These are phyloP conservation scores for Formica exsecta DNA, from an alignment of 1,140 invertebrate species.

Conservation along the genomic window DNA sequence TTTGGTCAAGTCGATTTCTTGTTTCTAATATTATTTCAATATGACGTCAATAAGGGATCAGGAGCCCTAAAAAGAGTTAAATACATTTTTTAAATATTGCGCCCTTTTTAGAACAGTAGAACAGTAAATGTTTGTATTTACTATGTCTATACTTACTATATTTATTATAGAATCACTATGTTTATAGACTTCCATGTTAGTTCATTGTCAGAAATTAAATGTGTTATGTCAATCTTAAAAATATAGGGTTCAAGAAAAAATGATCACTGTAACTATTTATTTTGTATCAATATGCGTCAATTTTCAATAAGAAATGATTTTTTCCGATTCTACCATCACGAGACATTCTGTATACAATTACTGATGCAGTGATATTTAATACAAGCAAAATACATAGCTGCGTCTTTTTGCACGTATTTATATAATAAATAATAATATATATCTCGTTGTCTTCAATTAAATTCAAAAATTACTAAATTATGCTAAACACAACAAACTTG, in stretches of 20 bases:
- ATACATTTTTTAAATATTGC: too few species aligned
- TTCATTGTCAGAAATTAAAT: not conserved
- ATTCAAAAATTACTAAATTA: not conserved
- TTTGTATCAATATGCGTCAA: not conserved
- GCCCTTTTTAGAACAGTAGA: too few species aligned
- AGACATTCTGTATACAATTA: not conserved
- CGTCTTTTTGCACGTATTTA: not conserved
- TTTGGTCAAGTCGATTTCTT: too few species aligned
- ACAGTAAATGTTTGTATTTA: too few species aligned
- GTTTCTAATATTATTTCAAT: too few species aligned
- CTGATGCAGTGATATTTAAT: not conserved
- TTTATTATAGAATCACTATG: too few species aligned
- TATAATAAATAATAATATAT: slow-evolving; percentile 1
- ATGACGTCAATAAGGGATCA: too few species aligned
- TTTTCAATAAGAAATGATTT: slow-evolving; percentile 34
- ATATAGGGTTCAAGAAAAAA: not conserved
- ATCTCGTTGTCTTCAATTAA: not conserved
- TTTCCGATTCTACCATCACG: slow-evolving; percentile 6
- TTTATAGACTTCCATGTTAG: not conserved
- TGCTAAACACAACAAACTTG: not conserved
- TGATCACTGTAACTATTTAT: not conserved
- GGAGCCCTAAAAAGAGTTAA: too few species aligned
- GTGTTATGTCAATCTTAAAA: not conserved
- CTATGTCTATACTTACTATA: too few species aligned
- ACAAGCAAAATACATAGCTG: not conserved